Evolutionary conservation across 1,140 invertebrate genomes (phyloP), one percentile per base, ranked within the genome.

Genomic region (Hyphantria cunea): DNA sequence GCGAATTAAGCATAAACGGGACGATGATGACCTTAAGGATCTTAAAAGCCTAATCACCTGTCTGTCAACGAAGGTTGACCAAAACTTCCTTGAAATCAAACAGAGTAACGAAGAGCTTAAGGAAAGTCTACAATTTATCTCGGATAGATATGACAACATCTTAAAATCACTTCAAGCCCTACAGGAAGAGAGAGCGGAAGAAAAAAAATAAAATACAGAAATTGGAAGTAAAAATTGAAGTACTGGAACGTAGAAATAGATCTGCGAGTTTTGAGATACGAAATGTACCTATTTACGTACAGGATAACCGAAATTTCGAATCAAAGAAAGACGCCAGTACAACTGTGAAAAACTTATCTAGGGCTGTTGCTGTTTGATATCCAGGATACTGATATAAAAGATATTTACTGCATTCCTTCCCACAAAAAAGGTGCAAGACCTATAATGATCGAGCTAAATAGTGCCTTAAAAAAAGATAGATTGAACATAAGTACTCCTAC

Each of bases 111-210:
- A 3, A 8, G 48, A 60, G 37, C 37, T 54, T 1, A 41, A 42
- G 42, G 17, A 11, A 5, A 42, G 39, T 33, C 4, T 54, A 14
- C 51, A 54, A 31, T 41, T 54, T 54, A 41, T 54, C 13, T 54
- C 51, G 0, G 51, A 54, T 12, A 54, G 42, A 42, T 54, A 54
- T 25, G 51, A 54, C 39, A 11, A 3, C 0, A 14, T 54, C n/a
- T 15, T 54, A 11, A 25, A 44, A 7, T 6, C 37, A n/a, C 17
- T 54, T 9, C 5, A 11, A n/a, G n/a, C 42, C 11, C 5, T 54
- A 33, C 7, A 54, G n/a, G n/a, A 55, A 8, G 53, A 55, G 0
- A 55, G 25, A 13, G 41, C 1, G 44, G n/a, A 55, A 0, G 53
- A 56, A 34, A 47, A 47, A 10, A 56, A 56, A 14, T n/a, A 45